Base-by-base conservation (phyloP, 2,113 vertebrate genomes). In the Archilochus colubris region DNA sequence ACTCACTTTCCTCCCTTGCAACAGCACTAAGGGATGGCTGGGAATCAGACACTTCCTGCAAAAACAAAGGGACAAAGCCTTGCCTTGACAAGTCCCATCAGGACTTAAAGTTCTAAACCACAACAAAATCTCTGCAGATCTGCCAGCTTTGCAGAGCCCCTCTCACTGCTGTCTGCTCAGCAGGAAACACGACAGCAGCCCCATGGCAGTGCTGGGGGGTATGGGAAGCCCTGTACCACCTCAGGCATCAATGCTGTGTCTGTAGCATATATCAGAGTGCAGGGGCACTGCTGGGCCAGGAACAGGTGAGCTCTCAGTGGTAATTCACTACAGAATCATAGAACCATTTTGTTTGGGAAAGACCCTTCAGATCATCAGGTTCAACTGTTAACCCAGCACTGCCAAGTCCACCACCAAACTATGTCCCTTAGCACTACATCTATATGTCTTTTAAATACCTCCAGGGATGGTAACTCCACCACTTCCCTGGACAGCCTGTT, bases 1-100 rank as follows among this genome's bases (percentile, higher is more conserved):
- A 97, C 90, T 97, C 96, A 97, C 82, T 95, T 97, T 95, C 93
- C 95, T 96, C 88, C 53, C 73, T 80, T 83, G 88, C 51, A 87
- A 59, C 68, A 81, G 93, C 82, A 70, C n/a, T 10, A 51, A 81
- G 33, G 6, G 3, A 48, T 24, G 61, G 48, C 66, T 58, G 66
- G 89, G 91, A 94, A 96, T 95, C 88, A 87, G 95, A 92, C 95
- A 80, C 63, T 97, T 97, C 96, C 97, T 92, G 93, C 22, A 64
- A 84, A 95, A 94, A 97, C 95, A 95, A 97, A 95, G 86, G 82
- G 86, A 77, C 58, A 77, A 87, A 93, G 69, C 55, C 36, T 79
- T 88, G 79, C 88, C 89, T 76, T 64, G 79, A 55, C 79, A 93
- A 81, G 64, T 48, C 64, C 83, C 80, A 50, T 76, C 66, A 89